Percentiles rank a stretch among this genome's conserved stretches.
Conservation (phyloP, 2,888 invertebrate genomes). For the Ectobius pallidus region DNA sequence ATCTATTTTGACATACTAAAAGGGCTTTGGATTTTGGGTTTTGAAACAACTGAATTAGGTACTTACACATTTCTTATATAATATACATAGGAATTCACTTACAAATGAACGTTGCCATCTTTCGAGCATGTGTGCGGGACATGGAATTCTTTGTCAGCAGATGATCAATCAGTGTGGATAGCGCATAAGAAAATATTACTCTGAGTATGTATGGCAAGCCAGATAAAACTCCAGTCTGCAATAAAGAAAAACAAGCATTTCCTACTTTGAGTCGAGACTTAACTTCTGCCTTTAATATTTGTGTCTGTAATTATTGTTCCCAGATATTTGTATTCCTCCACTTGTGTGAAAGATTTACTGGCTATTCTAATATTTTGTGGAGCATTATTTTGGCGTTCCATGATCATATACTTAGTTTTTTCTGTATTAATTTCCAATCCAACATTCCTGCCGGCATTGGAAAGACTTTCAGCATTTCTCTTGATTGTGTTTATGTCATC, state of each 20-base stretch:
- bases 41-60: neutral
- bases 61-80: neutral
- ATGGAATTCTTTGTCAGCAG: neutral
- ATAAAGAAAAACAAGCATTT: conserved; percentile 27
- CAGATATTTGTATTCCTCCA: no score
- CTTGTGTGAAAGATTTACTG: no score
- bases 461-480: no score
- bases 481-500: no score
- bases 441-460: no score
- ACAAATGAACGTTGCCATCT: conserved; percentile 28
- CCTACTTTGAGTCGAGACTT: no score
- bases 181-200: conserved; percentile 44
- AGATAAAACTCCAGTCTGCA: conserved; percentile 46
- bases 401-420: no score
- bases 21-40: neutral
- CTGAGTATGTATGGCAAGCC: conserved; percentile 46
- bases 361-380: no score
- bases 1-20: neutral
- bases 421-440: no score
- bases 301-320: no score
- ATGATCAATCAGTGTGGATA: conserved; percentile 28
- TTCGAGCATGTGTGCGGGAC: neutral
- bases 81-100: neutral
- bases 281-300: no score
- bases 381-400: no score